Evolutionary conservation across 2,113 vertebrate genomes (phyloP).

Genomic region (Cryptomyrus ogoouensis): DNA sequence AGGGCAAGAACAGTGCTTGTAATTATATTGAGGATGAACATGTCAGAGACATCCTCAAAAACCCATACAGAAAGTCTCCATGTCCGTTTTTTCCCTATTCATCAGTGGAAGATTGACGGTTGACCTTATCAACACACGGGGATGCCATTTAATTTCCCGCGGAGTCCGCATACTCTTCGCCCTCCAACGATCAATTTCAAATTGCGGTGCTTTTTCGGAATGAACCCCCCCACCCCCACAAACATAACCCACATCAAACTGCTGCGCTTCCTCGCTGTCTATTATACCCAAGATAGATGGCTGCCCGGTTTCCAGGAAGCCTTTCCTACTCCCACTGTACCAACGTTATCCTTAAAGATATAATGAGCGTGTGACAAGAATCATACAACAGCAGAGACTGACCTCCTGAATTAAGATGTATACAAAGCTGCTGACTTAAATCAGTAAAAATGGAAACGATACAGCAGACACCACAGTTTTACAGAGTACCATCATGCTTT

Average conservation of each 20-base stretch:
- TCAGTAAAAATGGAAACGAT: not conserved
- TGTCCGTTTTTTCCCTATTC: slow-evolving; percentile 1
- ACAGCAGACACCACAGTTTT: not conserved
- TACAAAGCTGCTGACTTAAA: not conserved
- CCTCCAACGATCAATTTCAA: not conserved
- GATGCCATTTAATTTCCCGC: not conserved
- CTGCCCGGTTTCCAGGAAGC: not conserved
- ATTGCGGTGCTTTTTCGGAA: not conserved
- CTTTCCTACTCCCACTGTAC: not conserved
- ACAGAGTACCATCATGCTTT: not conserved
- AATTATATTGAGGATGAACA: not conserved
- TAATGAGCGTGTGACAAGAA: not conserved
- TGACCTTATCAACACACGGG: slow-evolving; percentile 27
- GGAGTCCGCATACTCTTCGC: not conserved
- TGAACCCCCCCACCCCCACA: not conserved
- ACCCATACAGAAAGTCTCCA: not conserved
- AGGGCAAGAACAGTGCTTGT: not conserved
- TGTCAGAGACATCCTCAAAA: not conserved
- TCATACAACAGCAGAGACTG: not conserved
- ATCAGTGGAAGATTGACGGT: slow-evolving; percentile 9
- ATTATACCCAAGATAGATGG: not conserved
- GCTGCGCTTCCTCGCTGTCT: not conserved
- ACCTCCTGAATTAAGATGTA: not conserved
- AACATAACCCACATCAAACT: not conserved
- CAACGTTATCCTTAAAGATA: not conserved